Evolutionary conservation across 2,888 invertebrate genomes (phyloP).

Genomic region (Caenorhabditis sp.): DNA sequence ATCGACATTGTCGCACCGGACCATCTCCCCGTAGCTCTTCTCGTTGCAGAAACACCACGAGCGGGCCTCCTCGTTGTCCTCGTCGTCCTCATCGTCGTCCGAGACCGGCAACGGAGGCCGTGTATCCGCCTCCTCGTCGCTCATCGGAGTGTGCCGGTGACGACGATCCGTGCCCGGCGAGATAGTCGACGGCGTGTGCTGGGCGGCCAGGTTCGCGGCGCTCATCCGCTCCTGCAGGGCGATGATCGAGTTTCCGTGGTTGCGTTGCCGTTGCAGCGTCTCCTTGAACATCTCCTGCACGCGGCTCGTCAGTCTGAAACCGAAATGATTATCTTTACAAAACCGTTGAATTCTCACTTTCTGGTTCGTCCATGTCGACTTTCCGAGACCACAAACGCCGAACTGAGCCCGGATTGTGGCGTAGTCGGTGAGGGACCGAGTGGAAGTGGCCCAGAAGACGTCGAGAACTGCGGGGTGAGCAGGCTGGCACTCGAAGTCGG

Average conservation of each 20-base stretch:
- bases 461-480: conserved; percentile 17
- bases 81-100: conserved; percentile 54
- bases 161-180: not conserved
- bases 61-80: conserved; percentile 60
- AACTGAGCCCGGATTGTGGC: conserved; percentile 26
- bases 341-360: conserved; percentile 62
- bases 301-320: conserved; percentile 71
- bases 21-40: conserved; percentile 83
- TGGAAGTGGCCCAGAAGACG: conserved; percentile 47
- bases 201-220: conserved; percentile 22
- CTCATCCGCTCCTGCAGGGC: conserved; percentile 36
- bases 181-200: conserved; percentile 7
- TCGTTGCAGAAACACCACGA: conserved; percentile 77
- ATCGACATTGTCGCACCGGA: conserved; percentile 97
- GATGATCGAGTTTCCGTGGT: conserved; percentile 51
- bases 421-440: conserved; percentile 9
- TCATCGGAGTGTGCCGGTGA: conserved; percentile 12
- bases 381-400: conserved; percentile 70
- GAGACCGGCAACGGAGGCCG: too few relatives aligned
- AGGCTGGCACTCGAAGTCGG: conserved; percentile 34
- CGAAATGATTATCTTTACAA: not conserved
- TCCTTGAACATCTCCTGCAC: conserved; percentile 78
- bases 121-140: conserved; percentile 29
- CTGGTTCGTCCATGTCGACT: conserved; percentile 76
- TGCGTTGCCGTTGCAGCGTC: conserved; percentile 63